Evolutionary conservation across 2,113 vertebrate species (phyloP), one percentile per base, ranked within the genome.

Genomic region (Buteo buteo): DNA sequence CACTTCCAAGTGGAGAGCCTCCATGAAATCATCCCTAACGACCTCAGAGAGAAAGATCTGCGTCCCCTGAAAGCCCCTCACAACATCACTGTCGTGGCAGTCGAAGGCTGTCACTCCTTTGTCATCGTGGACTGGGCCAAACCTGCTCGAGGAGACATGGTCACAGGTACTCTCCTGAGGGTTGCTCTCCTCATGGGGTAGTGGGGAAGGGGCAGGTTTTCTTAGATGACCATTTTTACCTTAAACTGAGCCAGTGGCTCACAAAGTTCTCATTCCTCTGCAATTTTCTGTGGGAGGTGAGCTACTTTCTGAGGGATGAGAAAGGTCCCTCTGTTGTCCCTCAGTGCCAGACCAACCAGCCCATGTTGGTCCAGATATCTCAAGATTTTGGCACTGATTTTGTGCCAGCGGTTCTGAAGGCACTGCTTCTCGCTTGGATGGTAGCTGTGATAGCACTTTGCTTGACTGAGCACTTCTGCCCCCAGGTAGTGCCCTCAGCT

Each of bases 61-160:
- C 98, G 95, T 76, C 99, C 99, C 19, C 98, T 98, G 95, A 97
- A 98, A 55, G 98, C 98, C 59, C 99, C 99, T 50, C 98, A 99
- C 74, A 99, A 99, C 94, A 98, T 99, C 97, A 99, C 99, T 0
- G 98, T 99, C 11, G 99, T 99, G 1, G 99, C 99, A 69, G 98
- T 99, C 65, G 99, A 99, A 97, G 99, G 99, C 87, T 99, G 99
- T 94, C 99, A 99, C 85, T 99, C 99, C 3, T 99, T 99, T 81
- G 99, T 99, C 95, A 99, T 99, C 50, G 95, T 99, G 89, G 99
- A 99, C 97, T 99, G 99, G 99, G 98, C 98, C 79, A 99, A 98
- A 66, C 99, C 99, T 25, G 79, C 98, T 70, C 98, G 95, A 44
- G 98, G 98, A 65, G 99, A 99, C 72, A 98, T 99, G 98, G 99